Conservation (phyloP, 2,797 vertebrate genomes). For the Acanthiza pusilla region DNA sequence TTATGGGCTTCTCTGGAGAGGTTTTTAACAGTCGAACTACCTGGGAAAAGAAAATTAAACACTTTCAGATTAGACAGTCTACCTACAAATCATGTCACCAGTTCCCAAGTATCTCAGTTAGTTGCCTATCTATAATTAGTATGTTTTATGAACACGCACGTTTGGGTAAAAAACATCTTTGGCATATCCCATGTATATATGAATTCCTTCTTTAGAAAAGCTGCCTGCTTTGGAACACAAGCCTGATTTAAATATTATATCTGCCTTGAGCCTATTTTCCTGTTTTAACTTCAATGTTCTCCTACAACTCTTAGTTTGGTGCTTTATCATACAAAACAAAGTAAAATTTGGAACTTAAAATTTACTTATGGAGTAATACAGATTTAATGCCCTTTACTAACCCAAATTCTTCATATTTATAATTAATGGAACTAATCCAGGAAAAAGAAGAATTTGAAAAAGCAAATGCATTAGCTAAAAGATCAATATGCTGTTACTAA, state of each 20-base stretch:
- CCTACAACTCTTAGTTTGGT: not conserved
- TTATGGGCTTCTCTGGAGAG: constrained; percentile 95
- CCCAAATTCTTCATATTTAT: not conserved
- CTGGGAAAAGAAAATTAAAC: constrained; percentile 64
- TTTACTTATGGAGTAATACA: not conserved
- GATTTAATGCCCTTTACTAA: not conserved
- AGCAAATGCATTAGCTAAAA: not conserved
- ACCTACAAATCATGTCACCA: not conserved
- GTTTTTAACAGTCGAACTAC: constrained; percentile 95
- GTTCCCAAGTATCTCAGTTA: not conserved
- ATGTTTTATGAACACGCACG: rapidly evolving
- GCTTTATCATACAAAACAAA: not conserved
- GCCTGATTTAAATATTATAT: not conserved
- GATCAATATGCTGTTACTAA: not conserved
- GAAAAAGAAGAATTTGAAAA: not conserved
- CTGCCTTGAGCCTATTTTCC: not conserved
- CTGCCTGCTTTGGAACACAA: not conserved
- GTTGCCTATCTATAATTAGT: not conserved
- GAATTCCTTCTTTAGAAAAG: not conserved
- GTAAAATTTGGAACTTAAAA: not conserved
- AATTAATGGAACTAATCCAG: not conserved
- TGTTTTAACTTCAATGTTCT: not conserved
- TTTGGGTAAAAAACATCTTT: not conserved
- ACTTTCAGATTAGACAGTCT: not conserved
- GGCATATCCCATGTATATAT: not conserved